phyloP scores from a whole-genome alignment of 1,140 invertebrate species.

The Tribolium madens region DNA sequence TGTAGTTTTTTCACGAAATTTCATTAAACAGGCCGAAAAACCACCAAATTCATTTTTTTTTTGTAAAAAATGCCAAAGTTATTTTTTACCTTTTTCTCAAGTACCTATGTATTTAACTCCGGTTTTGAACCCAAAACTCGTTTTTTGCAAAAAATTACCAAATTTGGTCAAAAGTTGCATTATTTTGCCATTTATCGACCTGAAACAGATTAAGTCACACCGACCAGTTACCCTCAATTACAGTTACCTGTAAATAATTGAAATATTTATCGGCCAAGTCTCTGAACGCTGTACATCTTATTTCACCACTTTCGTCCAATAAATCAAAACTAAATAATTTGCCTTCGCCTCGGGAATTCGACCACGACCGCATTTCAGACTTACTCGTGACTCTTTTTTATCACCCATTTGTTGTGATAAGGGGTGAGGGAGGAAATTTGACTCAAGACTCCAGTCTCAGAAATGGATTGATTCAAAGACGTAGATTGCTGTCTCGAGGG shows the following conservation, averaged over 20 bases:
- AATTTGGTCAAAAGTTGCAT: no score
- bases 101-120: no score
- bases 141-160: no score
- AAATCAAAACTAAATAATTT: conserved; percentile 95
- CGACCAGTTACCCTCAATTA: no score
- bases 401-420: conserved; percentile 95
- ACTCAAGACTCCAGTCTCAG: conserved; percentile 66
- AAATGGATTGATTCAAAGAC: conserved; percentile 38
- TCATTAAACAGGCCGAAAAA: no score
- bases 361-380: conserved; percentile 86
- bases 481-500: conserved; percentile 2
- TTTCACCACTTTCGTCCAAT: conserved; percentile 94
- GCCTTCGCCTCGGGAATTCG: conserved; percentile 91
- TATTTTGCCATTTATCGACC: no score
- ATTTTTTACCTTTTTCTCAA: no score
- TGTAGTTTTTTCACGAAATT: no score
- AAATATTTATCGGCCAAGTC: conserved; percentile 92
- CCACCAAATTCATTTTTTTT: no score
- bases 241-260: conserved; percentile 91
- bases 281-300: conserved; percentile 94
- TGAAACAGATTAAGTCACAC: no score
- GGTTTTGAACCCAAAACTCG: no score
- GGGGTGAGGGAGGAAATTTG: conserved; percentile 87
- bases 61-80: no score
- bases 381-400: conserved; percentile 91